A percentile compares a stretch with the other conserved stretches of the same genome.
phyloP scores from a whole-genome alignment of 2,113 vertebrate species.

The Arenaria interpres region DNA sequence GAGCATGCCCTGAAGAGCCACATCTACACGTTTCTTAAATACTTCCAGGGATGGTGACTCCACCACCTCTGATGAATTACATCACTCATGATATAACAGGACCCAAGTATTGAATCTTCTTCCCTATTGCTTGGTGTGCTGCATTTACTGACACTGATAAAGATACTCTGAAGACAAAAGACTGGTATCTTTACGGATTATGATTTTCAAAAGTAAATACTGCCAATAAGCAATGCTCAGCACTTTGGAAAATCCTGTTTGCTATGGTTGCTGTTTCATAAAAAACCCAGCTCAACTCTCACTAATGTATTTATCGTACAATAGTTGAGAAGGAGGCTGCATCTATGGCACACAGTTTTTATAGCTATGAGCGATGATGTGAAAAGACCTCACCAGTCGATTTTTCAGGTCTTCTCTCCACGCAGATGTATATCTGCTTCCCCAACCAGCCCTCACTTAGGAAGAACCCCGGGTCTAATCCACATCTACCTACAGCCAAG shows the following conservation, averaged over 20 bases:
- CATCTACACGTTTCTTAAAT: too few relatives aligned
- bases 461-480: not conserved
- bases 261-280: not conserved
- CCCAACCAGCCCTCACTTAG: not conserved
- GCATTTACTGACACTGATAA: not conserved
- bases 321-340: not conserved
- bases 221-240: not conserved
- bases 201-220: not conserved
- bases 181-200: not conserved
- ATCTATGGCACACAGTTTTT: not conserved
- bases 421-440: not conserved
- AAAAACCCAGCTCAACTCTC: not conserved
- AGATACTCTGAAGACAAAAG: not conserved
- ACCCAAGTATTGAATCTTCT: not conserved
- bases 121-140: not conserved
- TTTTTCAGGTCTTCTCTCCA: not conserved
- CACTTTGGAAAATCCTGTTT: conserved; percentile 1
- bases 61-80: too few relatives aligned
- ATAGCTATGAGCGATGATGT: not conserved
- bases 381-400: not conserved
- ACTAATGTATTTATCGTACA: not conserved
- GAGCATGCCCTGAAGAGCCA: too few relatives aligned
- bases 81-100: not conserved
- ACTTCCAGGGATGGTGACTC: too few relatives aligned
- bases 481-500: not conserved